phyloP scores from a whole-genome alignment of 2,888 invertebrate genomes.

The Apotomis capreana region DNA sequence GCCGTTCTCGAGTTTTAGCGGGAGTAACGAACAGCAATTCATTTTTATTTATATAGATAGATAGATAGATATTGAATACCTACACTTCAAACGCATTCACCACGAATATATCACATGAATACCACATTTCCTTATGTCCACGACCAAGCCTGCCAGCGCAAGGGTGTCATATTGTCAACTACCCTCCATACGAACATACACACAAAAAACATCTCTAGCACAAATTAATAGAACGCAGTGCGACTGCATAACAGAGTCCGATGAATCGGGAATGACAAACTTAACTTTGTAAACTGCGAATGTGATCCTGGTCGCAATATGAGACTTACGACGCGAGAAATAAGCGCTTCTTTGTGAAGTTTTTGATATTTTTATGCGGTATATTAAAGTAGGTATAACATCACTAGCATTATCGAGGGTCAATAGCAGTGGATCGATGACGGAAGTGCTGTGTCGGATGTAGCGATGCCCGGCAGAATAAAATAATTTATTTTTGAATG shows the following conservation, averaged over 20 bases:
- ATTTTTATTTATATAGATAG: no score
- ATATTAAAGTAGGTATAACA: slow-evolving; percentile 50
- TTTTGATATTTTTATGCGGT: slow-evolving; percentile 48
- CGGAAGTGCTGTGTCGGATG: slow-evolving; percentile 67
- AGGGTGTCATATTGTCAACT: slow-evolving; percentile 41
- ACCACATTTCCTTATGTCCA: slow-evolving; percentile 41
- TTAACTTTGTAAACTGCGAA: slow-evolving; percentile 23
- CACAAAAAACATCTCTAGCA: slow-evolving; percentile 17
- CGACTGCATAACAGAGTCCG: slow-evolving; percentile 12
- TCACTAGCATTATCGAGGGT: slow-evolving; percentile 62
- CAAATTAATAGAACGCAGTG: background rate
- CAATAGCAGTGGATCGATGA: slow-evolving; percentile 71
- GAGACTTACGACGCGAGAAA: slow-evolving; percentile 27
- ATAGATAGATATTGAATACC: background rate
- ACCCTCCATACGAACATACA: background rate
- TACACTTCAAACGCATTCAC: background rate
- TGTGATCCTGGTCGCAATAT: slow-evolving; percentile 11
- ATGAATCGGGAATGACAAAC: slow-evolving; percentile 32
- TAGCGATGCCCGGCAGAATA: slow-evolving; percentile 54
- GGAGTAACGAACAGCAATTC: no score
- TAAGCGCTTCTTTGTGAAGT: slow-evolving; percentile 45
- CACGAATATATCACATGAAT: slow-evolving; percentile 19
- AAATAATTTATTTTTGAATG: slow-evolving; percentile 53
- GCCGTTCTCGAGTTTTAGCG: no score
- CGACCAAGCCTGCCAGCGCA: slow-evolving; percentile 32